Percentiles rank a stretch among this genome's conserved stretches.
These are phyloP conservation scores for Progne subis DNA, from an alignment of 2,113 vertebrate species.

Conservation along the genomic window DNA sequence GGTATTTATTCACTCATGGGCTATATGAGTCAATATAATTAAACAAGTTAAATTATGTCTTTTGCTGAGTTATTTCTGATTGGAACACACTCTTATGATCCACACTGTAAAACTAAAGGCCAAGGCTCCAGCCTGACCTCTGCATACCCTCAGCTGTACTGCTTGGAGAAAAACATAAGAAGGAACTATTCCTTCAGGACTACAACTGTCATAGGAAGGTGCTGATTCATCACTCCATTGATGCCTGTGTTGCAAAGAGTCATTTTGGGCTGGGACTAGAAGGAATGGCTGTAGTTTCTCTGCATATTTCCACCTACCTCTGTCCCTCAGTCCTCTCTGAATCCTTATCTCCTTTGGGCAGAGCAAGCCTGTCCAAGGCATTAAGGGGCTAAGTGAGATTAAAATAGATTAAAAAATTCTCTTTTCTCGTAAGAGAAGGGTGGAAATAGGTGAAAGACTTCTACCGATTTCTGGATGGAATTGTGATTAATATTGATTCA, in stretches of 20 bases:
- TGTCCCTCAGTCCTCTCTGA: not conserved
- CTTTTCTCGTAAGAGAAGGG: not conserved
- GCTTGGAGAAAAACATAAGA: constrained; percentile 35
- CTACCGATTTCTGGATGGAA: not conserved
- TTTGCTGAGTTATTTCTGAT: constrained; percentile 34
- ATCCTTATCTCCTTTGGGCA: not conserved
- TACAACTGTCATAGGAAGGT: constrained; percentile 21
- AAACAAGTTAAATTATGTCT: constrained; percentile 26
- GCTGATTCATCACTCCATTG: constrained; percentile 44
- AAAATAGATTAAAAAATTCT: not conserved
- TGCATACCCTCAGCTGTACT: constrained; percentile 17
- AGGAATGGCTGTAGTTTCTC: constrained; percentile 35
- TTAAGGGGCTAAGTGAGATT: not conserved
- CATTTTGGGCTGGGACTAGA: constrained; percentile 25
- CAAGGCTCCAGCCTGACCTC: constrained; percentile 31
- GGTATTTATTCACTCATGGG: constrained; percentile 54
- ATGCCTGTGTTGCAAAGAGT: constrained; percentile 33
- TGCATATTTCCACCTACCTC: not conserved
- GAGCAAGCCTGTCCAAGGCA: not conserved
- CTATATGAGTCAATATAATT: constrained; percentile 49
- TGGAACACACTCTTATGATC: not conserved
- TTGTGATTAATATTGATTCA: not conserved
- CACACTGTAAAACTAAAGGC: constrained; percentile 15
- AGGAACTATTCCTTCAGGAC: constrained; percentile 31
- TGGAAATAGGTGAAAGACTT: not conserved